Evolutionary conservation across 23 tunicate genomes (phyloP), one percentile per base, ranked within the genome.

Genomic region (Oikopleura vanhoeffeni): DNA sequence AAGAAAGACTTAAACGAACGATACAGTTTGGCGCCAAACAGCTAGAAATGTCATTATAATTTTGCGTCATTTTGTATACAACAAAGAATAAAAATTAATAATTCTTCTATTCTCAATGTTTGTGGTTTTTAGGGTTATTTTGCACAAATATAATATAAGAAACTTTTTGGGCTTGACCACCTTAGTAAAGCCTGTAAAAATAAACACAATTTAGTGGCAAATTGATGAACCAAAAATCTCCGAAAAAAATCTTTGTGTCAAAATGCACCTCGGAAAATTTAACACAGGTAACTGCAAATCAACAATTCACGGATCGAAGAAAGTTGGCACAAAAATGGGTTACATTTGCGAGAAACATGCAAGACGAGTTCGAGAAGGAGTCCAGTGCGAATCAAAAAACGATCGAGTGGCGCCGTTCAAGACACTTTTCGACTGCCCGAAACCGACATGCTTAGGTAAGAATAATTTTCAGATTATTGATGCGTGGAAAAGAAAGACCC

Each of bases 271-370:
- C 38, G 79, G 79, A 2, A 33, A 71, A 32, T 71, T 71, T 30
- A 71, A 30, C 38, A 38, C 27, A 2, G 79, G 79, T 38, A 71
- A 71, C 79, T 71, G 79, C 38, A 33, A 38, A 2, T 2, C 38
- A 2, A 13, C 79, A 18, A 2, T 2, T 30, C 2, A 28, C 34
- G 38, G 38, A 2, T 24, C 34, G 3, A 71, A 71, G 79, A 18
- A 32, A 18, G 2, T 38, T 18, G 35, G 27, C 79, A 30, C 38
- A 18, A 2, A 3, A 30, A 71, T 71, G 79, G 79, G 79, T 30
- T 71, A 71, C 38, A 30, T 71, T 71, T 71, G 79, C 79, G 79
- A 71, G 79, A 18, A 30, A 38, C 79, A 71, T 32, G 38, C 34
- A 13, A 30, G 3, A 3, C 27, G 35, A 38, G 34, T 38, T 2